phyloP scores from a whole-genome alignment of 1,140 invertebrate species.

The Hylyphantes graminicola region DNA sequence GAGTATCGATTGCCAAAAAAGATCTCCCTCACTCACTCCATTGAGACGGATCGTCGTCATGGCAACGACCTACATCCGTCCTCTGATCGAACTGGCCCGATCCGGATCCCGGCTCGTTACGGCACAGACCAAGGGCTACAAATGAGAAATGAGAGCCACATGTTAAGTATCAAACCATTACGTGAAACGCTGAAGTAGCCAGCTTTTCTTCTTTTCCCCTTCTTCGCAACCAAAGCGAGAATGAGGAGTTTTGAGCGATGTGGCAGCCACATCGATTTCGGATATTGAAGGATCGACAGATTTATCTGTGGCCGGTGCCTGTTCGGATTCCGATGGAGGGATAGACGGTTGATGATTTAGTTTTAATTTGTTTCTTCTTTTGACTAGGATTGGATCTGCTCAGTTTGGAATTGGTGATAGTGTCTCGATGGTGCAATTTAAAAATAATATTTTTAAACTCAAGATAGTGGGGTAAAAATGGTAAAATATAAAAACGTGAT shows the following conservation, averaged over 20 bases:
- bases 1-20: slow-evolving; percentile 52
- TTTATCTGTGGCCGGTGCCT: slow-evolving; percentile 13
- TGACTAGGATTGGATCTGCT: too few species aligned
- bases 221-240: neutral
- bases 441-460: too few species aligned
- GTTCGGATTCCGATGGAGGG: too few species aligned
- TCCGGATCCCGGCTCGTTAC: too few species aligned
- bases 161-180: slow-evolving; percentile 34
- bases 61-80: slow-evolving; percentile 55
- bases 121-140: slow-evolving; percentile 11
- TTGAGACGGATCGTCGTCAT: slow-evolving; percentile 40
- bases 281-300: slow-evolving; percentile 24
- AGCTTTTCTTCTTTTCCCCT: too few species aligned
- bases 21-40: slow-evolving; percentile 16
- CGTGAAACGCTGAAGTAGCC: too few species aligned
- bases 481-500: too few species aligned
- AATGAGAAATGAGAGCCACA: slow-evolving; percentile 40
- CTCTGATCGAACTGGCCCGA: slow-evolving; percentile 39
- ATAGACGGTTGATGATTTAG: too few species aligned
- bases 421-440: too few species aligned
- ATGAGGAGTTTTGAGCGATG: neutral
- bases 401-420: too few species aligned
- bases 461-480: too few species aligned
- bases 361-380: too few species aligned
- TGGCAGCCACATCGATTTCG: slow-evolving; percentile 27